phyloP scores from a whole-genome alignment of 1,140 invertebrate species.

The Cataglyphis hispanica region DNA sequence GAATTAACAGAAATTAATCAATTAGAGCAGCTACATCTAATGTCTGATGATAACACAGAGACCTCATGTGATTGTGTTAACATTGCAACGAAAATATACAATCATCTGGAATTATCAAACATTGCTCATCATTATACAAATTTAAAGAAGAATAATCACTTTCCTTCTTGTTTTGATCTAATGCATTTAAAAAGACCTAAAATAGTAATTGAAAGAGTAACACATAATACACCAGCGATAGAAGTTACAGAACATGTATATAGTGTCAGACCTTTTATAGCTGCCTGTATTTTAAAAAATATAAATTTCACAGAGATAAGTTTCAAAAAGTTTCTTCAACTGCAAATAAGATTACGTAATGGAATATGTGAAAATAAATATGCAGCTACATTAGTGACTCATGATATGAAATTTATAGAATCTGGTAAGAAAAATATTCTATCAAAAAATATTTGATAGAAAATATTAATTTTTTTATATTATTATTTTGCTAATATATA shows the following conservation, averaged over 20 bases:
- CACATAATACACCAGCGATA: constrained; percentile 87
- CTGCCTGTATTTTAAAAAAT: constrained; percentile 91
- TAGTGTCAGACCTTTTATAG: constrained; percentile 90
- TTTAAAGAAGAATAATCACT: constrained; percentile 70
- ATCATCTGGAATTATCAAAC: constrained; percentile 86
- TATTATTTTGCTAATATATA: constrained; percentile 22
- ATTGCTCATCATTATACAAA: constrained; percentile 65
- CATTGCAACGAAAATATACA: constrained; percentile 91
- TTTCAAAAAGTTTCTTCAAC: constrained; percentile 93
- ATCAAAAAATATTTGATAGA: not conserved
- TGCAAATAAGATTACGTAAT: constrained; percentile 94
- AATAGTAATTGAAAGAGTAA: constrained; percentile 81
- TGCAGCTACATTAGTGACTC: constrained; percentile 93
- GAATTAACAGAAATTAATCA: constrained; percentile 81
- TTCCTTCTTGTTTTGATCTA: too few species aligned
- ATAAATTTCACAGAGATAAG: constrained; percentile 89
- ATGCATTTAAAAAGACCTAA: too few species aligned
- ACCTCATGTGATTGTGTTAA: constrained; percentile 88
- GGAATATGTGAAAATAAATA: constrained; percentile 92
- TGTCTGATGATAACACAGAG: constrained; percentile 90
- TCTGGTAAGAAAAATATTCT: constrained; percentile 83
- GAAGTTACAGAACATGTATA: constrained; percentile 88
- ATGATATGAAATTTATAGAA: constrained; percentile 90
- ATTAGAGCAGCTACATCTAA: constrained; percentile 88
- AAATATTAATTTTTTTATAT: not conserved